These are phyloP conservation scores for Apoderus coryli DNA, from an alignment of 2,888 invertebrate genomes.

Conservation along the genomic window DNA sequence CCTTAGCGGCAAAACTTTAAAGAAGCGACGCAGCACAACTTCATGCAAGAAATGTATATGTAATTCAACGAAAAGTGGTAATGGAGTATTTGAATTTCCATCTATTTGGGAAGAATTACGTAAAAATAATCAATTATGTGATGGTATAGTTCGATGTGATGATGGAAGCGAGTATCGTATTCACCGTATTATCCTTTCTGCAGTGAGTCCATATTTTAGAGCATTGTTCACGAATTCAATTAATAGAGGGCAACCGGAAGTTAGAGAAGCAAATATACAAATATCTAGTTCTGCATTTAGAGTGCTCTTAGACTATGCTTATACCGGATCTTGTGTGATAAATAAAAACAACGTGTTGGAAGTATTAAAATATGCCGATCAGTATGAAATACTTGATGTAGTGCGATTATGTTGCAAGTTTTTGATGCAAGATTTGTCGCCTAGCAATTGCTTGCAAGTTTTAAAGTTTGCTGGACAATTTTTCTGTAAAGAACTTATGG, in stretches of 20 bases:
- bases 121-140: constrained; percentile 50
- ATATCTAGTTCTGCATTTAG: constrained; percentile 45
- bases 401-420: constrained; percentile 55
- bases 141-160: constrained; percentile 50
- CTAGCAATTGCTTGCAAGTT: constrained; percentile 57
- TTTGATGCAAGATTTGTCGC: constrained; percentile 44
- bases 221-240: constrained; percentile 55
- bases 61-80: neutral
- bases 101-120: constrained; percentile 53
- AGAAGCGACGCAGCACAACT: neutral
- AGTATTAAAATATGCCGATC: constrained; percentile 54
- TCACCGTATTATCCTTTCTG: constrained; percentile 56
- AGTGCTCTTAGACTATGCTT: constrained; percentile 58
- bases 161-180: constrained; percentile 46
- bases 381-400: constrained; percentile 57
- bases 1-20: neutral
- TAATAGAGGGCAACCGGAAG: constrained; percentile 44
- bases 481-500: constrained; percentile 52
- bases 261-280: constrained; percentile 43
- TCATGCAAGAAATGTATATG: constrained; percentile 1
- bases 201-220: constrained; percentile 57
- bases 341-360: constrained; percentile 52
- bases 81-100: constrained; percentile 44
- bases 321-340: constrained; percentile 52
- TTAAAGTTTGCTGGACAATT: constrained; percentile 54